These are phyloP conservation scores for Microhierax caerulescens DNA, from an alignment of 2,797 vertebrate genomes.

Conservation along the genomic window DNA sequence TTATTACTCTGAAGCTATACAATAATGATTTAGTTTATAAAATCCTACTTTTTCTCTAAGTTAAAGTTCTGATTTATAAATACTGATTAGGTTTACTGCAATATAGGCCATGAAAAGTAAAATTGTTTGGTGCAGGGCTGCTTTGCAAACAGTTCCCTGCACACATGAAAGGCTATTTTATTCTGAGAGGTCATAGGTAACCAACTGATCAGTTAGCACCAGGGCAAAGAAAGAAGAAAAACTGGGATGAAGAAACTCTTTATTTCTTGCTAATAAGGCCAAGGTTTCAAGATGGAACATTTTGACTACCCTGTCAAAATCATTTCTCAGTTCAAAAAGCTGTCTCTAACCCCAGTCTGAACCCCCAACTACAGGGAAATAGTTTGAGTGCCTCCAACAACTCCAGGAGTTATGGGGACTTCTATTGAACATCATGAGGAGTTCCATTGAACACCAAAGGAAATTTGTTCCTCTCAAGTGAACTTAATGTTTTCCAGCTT, in stretches of 20 bases:
- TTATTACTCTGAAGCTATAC: slow-evolving; percentile 49
- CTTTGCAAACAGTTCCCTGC: neutral
- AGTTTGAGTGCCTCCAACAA: neutral
- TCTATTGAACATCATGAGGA: neutral
- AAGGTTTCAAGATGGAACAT: neutral
- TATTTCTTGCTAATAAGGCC: neutral
- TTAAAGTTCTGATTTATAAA: slow-evolving; percentile 62
- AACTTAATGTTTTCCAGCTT: slow-evolving; percentile 11
- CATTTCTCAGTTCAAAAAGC: neutral
- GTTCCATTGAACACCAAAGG: neutral
- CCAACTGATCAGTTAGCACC: neutral
- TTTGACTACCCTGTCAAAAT: neutral
- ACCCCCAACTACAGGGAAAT: neutral
- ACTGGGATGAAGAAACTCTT: neutral
- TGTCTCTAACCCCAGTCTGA: neutral
- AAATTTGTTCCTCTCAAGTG: slow-evolving; percentile 27
- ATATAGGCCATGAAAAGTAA: neutral
- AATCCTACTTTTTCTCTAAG: slow-evolving; percentile 54
- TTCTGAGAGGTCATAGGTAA: neutral
- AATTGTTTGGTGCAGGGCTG: neutral
- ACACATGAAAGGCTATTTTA: neutral
- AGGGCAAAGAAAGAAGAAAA: neutral
- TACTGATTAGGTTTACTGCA: slow-evolving; percentile 39
- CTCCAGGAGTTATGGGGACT: neutral
- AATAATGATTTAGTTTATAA: slow-evolving; percentile 62